Conservation (phyloP, 2,113 vertebrate species). For the Micromys minutus region DNA sequence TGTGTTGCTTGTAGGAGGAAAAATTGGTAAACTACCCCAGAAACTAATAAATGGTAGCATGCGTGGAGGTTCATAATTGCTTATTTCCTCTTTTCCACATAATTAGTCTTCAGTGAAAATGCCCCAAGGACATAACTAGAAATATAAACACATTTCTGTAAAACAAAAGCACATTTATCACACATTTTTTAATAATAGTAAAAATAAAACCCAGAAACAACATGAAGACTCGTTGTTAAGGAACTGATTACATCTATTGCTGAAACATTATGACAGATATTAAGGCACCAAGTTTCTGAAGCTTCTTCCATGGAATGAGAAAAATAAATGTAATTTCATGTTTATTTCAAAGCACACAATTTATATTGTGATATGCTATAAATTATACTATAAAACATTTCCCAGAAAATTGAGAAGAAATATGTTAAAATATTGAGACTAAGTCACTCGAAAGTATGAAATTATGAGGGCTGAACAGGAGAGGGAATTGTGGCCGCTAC, state of each 20-base stretch:
- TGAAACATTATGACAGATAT: constrained; percentile 3
- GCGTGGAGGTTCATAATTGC: constrained; percentile 16
- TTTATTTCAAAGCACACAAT: constrained; percentile 12
- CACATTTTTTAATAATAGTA: constrained; percentile 7
- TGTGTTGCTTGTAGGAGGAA: background rate
- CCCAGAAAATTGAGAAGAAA: constrained; percentile 34
- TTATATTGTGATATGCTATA: background rate
- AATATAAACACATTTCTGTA: constrained; percentile 49
- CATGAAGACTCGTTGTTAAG: background rate
- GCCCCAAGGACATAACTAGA: constrained; percentile 43
- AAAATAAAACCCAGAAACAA: background rate
- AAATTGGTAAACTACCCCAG: background rate
- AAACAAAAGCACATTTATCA: constrained; percentile 39
- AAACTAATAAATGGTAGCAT: constrained; percentile 25
- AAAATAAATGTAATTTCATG: constrained; percentile 32
- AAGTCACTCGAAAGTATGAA: background rate
- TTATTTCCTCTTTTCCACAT: constrained; percentile 61
- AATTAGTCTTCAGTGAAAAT: constrained; percentile 63
- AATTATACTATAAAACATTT: constrained; percentile 8
- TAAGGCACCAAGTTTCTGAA: background rate
- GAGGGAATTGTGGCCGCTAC: background rate
- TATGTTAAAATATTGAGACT: constrained; percentile 14
- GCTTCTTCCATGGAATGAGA: background rate
- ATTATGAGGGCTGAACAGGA: background rate
- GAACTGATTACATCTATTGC: background rate